Base-by-base conservation (phyloP, 2,113 vertebrate genomes). In the Propithecus coquereli region DNA sequence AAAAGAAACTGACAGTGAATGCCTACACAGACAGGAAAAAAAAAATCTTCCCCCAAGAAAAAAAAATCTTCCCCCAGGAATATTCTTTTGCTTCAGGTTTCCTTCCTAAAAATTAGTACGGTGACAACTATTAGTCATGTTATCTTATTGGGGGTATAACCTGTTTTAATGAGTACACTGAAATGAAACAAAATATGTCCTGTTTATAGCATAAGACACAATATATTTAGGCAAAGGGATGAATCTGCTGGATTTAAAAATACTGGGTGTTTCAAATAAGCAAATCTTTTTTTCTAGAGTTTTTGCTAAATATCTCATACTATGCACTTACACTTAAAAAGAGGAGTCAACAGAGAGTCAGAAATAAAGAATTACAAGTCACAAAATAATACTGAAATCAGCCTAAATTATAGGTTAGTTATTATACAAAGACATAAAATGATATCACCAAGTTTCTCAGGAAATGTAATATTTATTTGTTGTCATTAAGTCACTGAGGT, bases 301-400 rank as follows among this genome's bases (percentile, higher is more conserved):
- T 82, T 89, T 88, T 50, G 40, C 65, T 82, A 91, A 74, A 47
- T 54, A 71, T 40, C 50, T 85, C 27, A 61, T 93, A 93, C 59
- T 52, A 83, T 43, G 3, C 70, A 87, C 27, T 83, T 80, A n/a
- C 4, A 43, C 61, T 68, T 83, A 96, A 73, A 85, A 61, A 92
- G 18, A 90, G 5, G 22, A 88, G 5, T 86, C 71, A 93, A 50
- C 23, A 73, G 88, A 74, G 6, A 79, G 37, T 77, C 40, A 80
- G 45, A 90, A 96, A 83, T 25, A 73, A 91, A 79, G 6, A 95
- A 86, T 73, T 73, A 70, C 14, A 91, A 91, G 73, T 79, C 83
- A 87, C 74, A 86, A 43, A 84, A 73, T 80, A 73, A 77, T 37
- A 47, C 68, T 20, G 18, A 45, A 32, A 2, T 83, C 61, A 68